Evolutionary conservation across 2,797 vertebrate genomes (phyloP).

Genomic region (Lophius americanus): DNA sequence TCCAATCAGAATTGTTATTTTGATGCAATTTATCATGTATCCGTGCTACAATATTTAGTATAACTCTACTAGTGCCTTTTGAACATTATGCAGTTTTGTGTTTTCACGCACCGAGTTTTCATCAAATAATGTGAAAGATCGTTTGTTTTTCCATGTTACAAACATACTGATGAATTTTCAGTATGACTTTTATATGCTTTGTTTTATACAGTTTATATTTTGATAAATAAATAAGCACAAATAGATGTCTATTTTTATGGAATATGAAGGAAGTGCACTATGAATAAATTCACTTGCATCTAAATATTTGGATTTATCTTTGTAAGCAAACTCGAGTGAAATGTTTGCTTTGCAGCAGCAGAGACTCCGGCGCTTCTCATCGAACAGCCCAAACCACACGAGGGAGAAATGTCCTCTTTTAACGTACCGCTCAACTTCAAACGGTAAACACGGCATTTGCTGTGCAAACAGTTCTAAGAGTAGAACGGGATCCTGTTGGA

Average conservation of each 20-base stretch:
- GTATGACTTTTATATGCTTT: constrained; percentile 18
- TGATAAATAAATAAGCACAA: constrained; percentile 37
- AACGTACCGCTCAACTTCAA: constrained; percentile 45
- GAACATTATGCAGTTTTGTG: constrained; percentile 36
- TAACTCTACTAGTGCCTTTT: constrained; percentile 55
- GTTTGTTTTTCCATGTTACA: constrained; percentile 10
- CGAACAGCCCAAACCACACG: constrained; percentile 20
- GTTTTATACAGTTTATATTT: constrained; percentile 52
- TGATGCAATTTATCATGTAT: constrained; percentile 38
- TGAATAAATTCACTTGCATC: constrained; percentile 57
- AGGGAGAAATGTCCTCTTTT: constrained; percentile 28
- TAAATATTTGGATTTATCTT: constrained; percentile 33
- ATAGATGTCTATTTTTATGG: constrained; percentile 54
- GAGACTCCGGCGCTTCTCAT: constrained; percentile 34
- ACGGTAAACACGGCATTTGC: constrained; percentile 38
- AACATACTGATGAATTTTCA: constrained; percentile 5
- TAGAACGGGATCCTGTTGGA: constrained; percentile 19
- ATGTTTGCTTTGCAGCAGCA: constrained; percentile 43
- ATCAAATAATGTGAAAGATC: constrained; percentile 27
- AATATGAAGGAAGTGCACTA: constrained; percentile 43
- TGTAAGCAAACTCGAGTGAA: constrained; percentile 30
- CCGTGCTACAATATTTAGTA: constrained; percentile 32
- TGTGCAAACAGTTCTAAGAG: constrained; percentile 32
- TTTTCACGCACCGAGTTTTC: constrained; percentile 6
- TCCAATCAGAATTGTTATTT: constrained; percentile 9